Base-by-base conservation (phyloP, 2,797 vertebrate species). In the Platalea minor region DNA sequence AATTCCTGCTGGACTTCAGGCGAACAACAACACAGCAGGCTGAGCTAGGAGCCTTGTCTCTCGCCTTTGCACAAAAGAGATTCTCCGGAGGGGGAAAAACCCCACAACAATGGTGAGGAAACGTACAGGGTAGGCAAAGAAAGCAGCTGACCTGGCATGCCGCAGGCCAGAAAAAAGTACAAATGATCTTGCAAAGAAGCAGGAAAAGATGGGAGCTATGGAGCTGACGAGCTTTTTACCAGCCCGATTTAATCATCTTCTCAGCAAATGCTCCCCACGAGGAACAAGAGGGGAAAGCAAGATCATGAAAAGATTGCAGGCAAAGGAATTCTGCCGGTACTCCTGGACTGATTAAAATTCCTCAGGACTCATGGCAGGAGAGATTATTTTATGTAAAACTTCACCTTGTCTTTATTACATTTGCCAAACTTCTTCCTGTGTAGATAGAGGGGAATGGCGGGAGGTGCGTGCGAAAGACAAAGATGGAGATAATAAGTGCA, bases 271-370 rank as follows among this genome's bases (percentile, higher is more conserved):
- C 89, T 97, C 95, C 94, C 93, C 89, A 93, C 23, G 51, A 96
- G 96, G 93, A 97, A 81, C 88, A 93, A 94, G 95, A 96, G 57
- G 68, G 94, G 72, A 89, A 94, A 89, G 95, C 82, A 95, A 95
- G 96, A 96, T 94, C 92, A 93, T 94, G 82, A 96, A 97, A 96
- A 96, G 96, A 95, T 92, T 88, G 89, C 88, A 95, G 94, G 92
- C 89, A 91, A 76, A 97, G 93, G 88, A 96, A 96, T 94, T 91
- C 94, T 95, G 79, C 76, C 7, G 82, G 76, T 96, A 61, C 93
- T 90, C 89, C 88, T 95, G 94, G 88, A 90, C 88, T 96, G 96
- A 97, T 96, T 97, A 95, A 97, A 97, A 96, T 97, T 96, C 96
- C 93, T 95, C 85, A 91, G 88, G 53, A 92, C 85, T 95, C 96